Percentiles rank a stretch among this genome's conserved stretches.
Conservation (phyloP, 2,888 invertebrate species). For the Tinea trinotella region DNA sequence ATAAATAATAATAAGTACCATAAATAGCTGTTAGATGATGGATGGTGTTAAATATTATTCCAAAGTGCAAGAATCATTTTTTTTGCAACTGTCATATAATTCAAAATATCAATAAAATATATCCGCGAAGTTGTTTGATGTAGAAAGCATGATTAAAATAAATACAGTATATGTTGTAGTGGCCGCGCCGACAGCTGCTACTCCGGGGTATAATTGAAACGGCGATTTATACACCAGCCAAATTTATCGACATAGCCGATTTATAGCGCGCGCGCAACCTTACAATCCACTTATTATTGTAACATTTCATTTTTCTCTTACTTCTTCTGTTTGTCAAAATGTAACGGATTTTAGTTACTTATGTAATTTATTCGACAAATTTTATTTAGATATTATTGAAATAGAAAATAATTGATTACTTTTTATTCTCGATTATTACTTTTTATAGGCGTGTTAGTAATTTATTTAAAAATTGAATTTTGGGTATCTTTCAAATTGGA, state of each 20-base stretch:
- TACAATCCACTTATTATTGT: slow-evolving; percentile 31
- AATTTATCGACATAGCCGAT: slow-evolving; percentile 64
- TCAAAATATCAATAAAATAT: slow-evolving; percentile 47
- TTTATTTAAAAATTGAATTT: too few relatives aligned
- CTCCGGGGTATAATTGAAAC: slow-evolving; percentile 64
- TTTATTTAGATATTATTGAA: too few relatives aligned
- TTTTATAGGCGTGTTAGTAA: too few relatives aligned
- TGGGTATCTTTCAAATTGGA: too few relatives aligned
- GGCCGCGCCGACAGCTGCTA: slow-evolving; percentile 55
- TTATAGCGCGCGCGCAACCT: slow-evolving; percentile 42
- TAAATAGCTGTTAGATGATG: too few relatives aligned
- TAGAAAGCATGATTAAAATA: slow-evolving; percentile 60
- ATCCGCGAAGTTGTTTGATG: slow-evolving; percentile 35
- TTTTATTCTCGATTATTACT: too few relatives aligned
- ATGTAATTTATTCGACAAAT: background rate
- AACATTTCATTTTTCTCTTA: slow-evolving; percentile 34
- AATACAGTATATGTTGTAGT: slow-evolving; percentile 52
- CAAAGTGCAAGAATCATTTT: too few relatives aligned
- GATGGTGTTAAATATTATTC: too few relatives aligned
- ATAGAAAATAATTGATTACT: too few relatives aligned
- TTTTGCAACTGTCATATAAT: too few relatives aligned
- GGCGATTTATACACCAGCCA: slow-evolving; percentile 65
- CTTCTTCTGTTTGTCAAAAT: slow-evolving; percentile 6
- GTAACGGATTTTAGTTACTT: background rate
- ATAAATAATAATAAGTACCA: too few relatives aligned